Evolutionary conservation across 35 echinoderm and acorn worm species (phyloP), one percentile per base, ranked within the genome.

Genomic region (Hemicentrotus pulcherrimus): DNA sequence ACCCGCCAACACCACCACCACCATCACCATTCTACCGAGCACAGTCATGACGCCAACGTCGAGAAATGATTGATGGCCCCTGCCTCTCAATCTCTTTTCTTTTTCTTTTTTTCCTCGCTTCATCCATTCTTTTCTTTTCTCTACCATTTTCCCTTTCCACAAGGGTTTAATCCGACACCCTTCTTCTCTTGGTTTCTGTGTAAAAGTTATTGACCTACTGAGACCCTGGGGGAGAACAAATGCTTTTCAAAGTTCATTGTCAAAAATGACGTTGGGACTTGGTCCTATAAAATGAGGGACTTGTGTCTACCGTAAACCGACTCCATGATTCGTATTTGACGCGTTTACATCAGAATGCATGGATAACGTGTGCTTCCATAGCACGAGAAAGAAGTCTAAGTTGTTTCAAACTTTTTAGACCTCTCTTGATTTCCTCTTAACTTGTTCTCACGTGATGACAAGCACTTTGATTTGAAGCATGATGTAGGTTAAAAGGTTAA

Each of bases 171-270:
- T 78, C 65, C 28, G 65, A 78, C 65, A 78, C 65, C 65, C 65
- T 78, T 78, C 65, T 78, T 78, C 65, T 78, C 65, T 78, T 78
- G 65, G 65, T 78, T 78, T 78, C 65, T 78, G 65, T 78, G 22
- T 78, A 78, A 78, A 78, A 78, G 65, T 78, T 78, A 78, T 78
- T 78, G 65, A 78, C 65, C 65, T 78, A 78, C 65, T n/a, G 65
- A 78, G 65, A 78, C 65, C 65, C 65, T 78, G 65, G 65, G 65
- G 65, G 65, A 78, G 65, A 78, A 78, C 65, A 78, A 78, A 78
- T 78, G 65, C 65, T 78, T 78, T 78, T 78, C 65, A 78, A 78
- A 78, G 65, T 78, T 78, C 65, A 78, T 78, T 78, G 65, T 78
- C 65, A 78, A 78, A 78, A 78, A 78, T 78, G 65, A 78, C 65